phyloP scores from a whole-genome alignment of 2,888 invertebrate genomes.

The Sphaeridia pumilis region DNA sequence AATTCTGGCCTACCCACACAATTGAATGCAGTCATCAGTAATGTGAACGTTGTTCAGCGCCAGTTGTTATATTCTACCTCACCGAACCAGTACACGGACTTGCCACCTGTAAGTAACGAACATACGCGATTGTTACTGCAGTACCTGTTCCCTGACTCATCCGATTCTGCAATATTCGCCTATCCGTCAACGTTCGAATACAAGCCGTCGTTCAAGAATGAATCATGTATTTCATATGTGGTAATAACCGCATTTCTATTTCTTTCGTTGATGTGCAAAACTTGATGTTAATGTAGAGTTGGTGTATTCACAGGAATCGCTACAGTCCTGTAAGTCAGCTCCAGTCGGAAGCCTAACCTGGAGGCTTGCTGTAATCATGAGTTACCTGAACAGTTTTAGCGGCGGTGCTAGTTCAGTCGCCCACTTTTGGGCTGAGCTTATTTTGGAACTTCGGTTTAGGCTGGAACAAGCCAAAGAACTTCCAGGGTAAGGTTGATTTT shows the following conservation, averaged over 20 bases:
- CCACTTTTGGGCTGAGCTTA: conserved; percentile 88
- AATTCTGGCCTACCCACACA: conserved; percentile 30
- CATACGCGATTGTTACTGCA: conserved; percentile 63
- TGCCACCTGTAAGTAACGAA: conserved; percentile 66
- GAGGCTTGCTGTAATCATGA: conserved; percentile 63
- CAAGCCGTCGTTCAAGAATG: conserved; percentile 25
- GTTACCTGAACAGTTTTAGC: conserved; percentile 59
- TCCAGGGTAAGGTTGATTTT: conserved; percentile 61
- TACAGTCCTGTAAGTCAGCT: conserved; percentile 61
- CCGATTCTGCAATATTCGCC: conserved; percentile 45
- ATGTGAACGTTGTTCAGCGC: conserved; percentile 23
- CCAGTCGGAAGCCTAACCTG: conserved; percentile 65
- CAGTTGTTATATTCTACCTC: conserved; percentile 24
- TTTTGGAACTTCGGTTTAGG: conserved; percentile 74
- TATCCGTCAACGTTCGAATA: conserved; percentile 38
- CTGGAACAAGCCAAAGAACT: conserved; percentile 71
- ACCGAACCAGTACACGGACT: conserved; percentile 38
- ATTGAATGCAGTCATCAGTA: conserved; percentile 27
- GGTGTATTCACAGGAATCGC: conserved; percentile 41
- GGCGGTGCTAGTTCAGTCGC: conserved; percentile 64
- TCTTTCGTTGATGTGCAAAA: not conserved
- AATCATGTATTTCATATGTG: conserved; percentile 3
- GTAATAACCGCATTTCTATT: conserved; percentile 7
- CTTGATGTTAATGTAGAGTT: not conserved
- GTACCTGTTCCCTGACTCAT: conserved; percentile 80